Conservation (phyloP, 2,113 vertebrate genomes). For the Manacus vitellinus region DNA sequence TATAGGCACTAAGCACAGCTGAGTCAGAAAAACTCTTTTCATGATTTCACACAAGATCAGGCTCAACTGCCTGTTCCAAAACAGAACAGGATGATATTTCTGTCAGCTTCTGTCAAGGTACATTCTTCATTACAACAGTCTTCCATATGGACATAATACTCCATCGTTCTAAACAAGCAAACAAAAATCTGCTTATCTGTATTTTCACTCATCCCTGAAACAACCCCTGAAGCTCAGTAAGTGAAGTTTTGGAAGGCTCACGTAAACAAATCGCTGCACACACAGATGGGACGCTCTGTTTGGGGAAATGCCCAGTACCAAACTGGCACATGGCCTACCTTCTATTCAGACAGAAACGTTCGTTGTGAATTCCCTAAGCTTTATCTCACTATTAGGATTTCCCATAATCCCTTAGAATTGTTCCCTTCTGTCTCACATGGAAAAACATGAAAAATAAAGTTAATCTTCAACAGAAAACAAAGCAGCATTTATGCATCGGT, state of each 20-base stretch:
- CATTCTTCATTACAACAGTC: neutral
- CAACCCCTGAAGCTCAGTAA: neutral
- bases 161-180: neutral
- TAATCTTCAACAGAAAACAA: constrained; percentile 48
- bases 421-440: neutral
- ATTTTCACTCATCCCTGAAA: neutral
- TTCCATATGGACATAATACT: neutral
- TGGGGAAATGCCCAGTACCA: constrained; percentile 36
- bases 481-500: neutral
- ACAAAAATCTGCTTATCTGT: neutral
- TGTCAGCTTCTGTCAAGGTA: neutral
- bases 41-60: neutral
- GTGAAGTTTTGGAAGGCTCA: neutral
- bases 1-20: neutral
- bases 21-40: neutral
- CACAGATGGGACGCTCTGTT: neutral
- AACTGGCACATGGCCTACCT: neutral
- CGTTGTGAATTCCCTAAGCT: constrained; percentile 45
- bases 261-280: constrained; percentile 9
- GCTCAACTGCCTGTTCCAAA: neutral
- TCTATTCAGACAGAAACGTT: constrained; percentile 36
- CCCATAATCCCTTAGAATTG: constrained; percentile 34
- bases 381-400: constrained; percentile 47
- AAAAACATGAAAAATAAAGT: constrained; percentile 17
- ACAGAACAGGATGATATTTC: neutral